Evolutionary conservation across 1,140 invertebrate species (phyloP).

Genomic region (Meloidogyne exigua): DNA sequence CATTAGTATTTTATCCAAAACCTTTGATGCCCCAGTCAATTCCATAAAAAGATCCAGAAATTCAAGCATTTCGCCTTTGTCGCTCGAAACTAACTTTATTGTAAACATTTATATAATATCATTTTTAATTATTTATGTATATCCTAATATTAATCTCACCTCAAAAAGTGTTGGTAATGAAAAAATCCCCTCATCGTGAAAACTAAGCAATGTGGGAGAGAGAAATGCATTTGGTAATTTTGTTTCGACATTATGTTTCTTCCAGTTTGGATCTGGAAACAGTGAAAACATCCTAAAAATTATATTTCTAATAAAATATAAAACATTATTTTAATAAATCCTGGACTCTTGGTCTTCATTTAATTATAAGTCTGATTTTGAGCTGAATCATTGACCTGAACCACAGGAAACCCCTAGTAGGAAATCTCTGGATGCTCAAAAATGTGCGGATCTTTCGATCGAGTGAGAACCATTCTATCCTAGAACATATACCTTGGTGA

Average conservation of each 20-base stretch:
- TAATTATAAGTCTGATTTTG: no score
- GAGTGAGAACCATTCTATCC: no score
- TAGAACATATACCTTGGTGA: constrained; percentile 32
- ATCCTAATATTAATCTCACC: constrained; percentile 1
- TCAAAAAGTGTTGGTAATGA: constrained; percentile 33
- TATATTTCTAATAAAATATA: no score
- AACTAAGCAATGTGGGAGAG: constrained; percentile 36
- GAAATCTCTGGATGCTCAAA: no score
- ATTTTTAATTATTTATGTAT: no score
- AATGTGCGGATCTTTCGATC: no score
- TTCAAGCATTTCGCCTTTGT: constrained; percentile 22
- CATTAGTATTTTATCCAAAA: constrained; percentile 26
- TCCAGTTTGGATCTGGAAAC: constrained; percentile 6
- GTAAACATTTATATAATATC: background rate
- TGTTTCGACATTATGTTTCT: background rate
- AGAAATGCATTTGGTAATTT: constrained; percentile 21
- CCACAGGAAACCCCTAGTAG: no score
- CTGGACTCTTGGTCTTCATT: no score
- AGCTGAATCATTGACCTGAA: no score
- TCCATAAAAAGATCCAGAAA: constrained; percentile 36
- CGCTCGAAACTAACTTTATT: constrained; percentile 23
- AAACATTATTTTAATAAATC: no score
- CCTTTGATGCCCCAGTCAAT: constrained; percentile 22
- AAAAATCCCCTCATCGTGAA: constrained; percentile 38
- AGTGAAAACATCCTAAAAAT: constrained; percentile 10